These are phyloP conservation scores for Anableps anableps DNA, from an alignment of 2,797 vertebrate genomes.

Conservation along the genomic window DNA sequence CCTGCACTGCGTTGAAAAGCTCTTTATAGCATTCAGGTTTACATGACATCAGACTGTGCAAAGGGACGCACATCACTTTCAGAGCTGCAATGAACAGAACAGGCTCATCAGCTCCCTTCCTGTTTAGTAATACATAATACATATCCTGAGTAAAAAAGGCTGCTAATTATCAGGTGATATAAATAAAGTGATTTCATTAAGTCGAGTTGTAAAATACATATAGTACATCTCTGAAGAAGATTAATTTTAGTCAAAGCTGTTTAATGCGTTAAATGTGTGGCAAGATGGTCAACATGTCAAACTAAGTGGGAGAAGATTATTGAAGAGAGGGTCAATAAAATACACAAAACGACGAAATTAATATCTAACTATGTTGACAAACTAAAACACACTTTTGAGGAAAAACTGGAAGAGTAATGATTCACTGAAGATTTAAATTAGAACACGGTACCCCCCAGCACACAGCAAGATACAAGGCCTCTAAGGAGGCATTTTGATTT, in stretches of 20 bases:
- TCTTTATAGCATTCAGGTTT: slow-evolving; percentile 56
- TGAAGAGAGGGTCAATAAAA: not conserved
- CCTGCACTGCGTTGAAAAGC: slow-evolving; percentile 49
- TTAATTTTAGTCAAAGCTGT: slow-evolving; percentile 7
- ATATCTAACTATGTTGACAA: not conserved
- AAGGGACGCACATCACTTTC: slow-evolving; percentile 37
- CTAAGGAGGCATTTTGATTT: not conserved
- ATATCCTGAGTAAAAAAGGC: not conserved
- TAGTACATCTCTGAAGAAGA: not conserved
- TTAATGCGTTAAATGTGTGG: slow-evolving; percentile 14
- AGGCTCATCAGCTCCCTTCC: slow-evolving; percentile 6
- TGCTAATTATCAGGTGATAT: not conserved
- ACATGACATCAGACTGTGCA: slow-evolving; percentile 54
- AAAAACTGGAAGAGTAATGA: not conserved
- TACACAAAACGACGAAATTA: not conserved
- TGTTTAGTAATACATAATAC: not conserved
- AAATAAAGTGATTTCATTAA: not conserved
- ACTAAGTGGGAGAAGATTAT: slow-evolving; percentile 21
- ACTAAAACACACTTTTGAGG: not conserved
- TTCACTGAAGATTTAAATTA: slow-evolving; percentile 11
- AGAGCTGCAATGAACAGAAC: slow-evolving; percentile 19
- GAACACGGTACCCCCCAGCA: slow-evolving; percentile 16
- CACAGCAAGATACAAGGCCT: slow-evolving; percentile 5
- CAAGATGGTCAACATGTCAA: slow-evolving; percentile 24
- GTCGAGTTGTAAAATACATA: slow-evolving; percentile 1